Percentiles rank a stretch among this genome's conserved stretches.
Evolutionary conservation across 1,140 invertebrate species (phyloP).

Genomic region (Hyles euphorbiae): DNA sequence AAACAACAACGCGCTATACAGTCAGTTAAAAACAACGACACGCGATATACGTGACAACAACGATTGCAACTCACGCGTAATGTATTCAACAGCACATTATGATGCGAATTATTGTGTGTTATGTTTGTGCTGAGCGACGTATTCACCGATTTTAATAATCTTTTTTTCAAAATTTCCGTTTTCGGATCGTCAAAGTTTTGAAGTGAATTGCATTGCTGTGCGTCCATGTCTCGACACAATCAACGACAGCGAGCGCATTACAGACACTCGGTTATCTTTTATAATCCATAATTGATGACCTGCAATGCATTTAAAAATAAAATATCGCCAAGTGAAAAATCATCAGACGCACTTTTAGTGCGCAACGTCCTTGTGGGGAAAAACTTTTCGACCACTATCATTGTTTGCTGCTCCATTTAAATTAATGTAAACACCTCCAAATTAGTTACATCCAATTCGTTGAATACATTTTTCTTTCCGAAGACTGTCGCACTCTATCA

Average conservation of each 20-base stretch:
- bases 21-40: no score
- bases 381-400: constrained; percentile 10
- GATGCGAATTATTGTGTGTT: constrained; percentile 53
- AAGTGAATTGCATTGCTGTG: constrained; percentile 69
- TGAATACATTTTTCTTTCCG: constrained; percentile 56
- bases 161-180: constrained; percentile 72
- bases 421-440: constrained; percentile 1
- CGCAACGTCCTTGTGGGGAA: constrained; percentile 25
- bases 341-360: constrained; percentile 33
- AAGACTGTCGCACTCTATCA: constrained; percentile 66
- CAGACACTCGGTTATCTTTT: constrained; percentile 59
- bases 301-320: constrained; percentile 69
- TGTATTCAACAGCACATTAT: constrained; percentile 69
- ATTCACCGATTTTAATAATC: constrained; percentile 62
- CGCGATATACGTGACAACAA: constrained; percentile 1
- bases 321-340: constrained; percentile 61
- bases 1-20: neutral
- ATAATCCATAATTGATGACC: constrained; percentile 58
- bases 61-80: constrained; percentile 57
- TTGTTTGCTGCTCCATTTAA: constrained; percentile 1
- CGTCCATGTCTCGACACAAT: constrained; percentile 63
- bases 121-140: constrained; percentile 41
- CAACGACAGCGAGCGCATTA: constrained; percentile 59
- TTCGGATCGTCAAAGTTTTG: constrained; percentile 72
- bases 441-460: constrained; percentile 9